Evolutionary conservation across 2,888 invertebrate species (phyloP), one percentile per base, ranked within the genome.

Genomic region (Diachrysia chrysitis): DNA sequence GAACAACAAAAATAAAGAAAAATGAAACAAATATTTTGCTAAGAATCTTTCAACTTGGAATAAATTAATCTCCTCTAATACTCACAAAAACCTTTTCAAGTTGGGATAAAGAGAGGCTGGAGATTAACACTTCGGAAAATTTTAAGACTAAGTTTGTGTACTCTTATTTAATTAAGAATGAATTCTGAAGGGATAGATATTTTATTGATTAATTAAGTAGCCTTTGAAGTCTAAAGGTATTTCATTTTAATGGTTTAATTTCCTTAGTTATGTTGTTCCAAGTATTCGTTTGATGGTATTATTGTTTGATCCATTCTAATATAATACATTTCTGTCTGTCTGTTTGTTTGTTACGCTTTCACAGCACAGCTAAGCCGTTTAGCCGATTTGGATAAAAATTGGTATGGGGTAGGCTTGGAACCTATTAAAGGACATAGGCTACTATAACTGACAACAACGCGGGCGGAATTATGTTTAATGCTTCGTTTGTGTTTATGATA

Each of bases 21-120:
- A 64, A 64, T 37, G 35, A 14, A 19, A 6, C 29, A 59, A 66
- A 66, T 62, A 54, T 57, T 53, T 58, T 54, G 29, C 54, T 48
- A 61, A 55, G 53, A 42, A 56, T n/a, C 48, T 65, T 42, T 61
- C 42, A 54, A 58, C 25, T 53, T 19, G 54, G 19, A 61, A 58
- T 35, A 66, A 54, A 66, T 66, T 66, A 68, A 54, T 56, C 46
- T 29, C 25, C 19, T 61, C 35, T 61, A 23, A 69, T 42, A 66
- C 53, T 42, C 29, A 17, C 25, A 48, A 61, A 32, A 69, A 51
- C 35, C 48, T 23, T 54, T 68, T 61, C 23, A 71, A 63, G 63
- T 75, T 63, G 56, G 48, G 19, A 61, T 63, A 29, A 58, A 54
- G 14, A 32, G 35, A 35, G 10, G 37, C 7, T 53, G 35, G 51